Conservation (phyloP, 2,113 vertebrate genomes). For the Bothrops jararaca region DNA sequence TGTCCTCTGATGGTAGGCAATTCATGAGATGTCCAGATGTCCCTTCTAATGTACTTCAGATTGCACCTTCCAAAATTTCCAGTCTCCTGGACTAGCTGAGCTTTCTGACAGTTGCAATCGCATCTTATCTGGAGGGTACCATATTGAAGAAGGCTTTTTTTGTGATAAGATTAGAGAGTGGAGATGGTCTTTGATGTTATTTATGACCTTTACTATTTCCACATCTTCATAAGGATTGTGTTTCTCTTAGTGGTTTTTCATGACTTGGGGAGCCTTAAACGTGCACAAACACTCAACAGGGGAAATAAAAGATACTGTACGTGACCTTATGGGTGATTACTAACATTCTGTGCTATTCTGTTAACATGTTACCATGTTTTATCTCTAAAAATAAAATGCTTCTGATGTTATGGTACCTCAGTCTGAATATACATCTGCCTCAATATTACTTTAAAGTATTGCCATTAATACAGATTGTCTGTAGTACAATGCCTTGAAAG, state of each 20-base stretch:
- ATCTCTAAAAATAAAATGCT: slow-evolving; percentile 10
- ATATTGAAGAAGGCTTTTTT: neutral
- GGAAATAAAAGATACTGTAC: slow-evolving; percentile 55
- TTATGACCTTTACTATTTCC: slow-evolving; percentile 63
- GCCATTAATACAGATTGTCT: neutral
- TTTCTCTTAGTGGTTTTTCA: slow-evolving; percentile 58
- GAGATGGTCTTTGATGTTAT: slow-evolving; percentile 58
- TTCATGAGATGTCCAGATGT: slow-evolving; percentile 1
- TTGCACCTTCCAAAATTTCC: neutral
- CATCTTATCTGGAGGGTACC: neutral
- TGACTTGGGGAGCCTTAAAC: slow-evolving; percentile 50
- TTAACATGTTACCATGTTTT: slow-evolving; percentile 38
- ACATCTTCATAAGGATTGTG: slow-evolving; percentile 57
- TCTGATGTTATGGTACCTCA: slow-evolving; percentile 5
- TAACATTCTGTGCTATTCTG: slow-evolving; percentile 32
- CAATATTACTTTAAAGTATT: slow-evolving; percentile 2
- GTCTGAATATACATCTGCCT: slow-evolving; percentile 5
- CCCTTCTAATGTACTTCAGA: neutral
- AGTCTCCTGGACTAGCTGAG: neutral
- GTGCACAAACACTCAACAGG: slow-evolving; percentile 50
- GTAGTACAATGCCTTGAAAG: slow-evolving; percentile 19
- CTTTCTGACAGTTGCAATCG: neutral
- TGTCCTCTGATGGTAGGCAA: slow-evolving; percentile 18
- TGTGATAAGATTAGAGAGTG: slow-evolving; percentile 40
- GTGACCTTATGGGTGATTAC: slow-evolving; percentile 51